Percentiles rank a stretch among this genome's conserved stretches.
phyloP scores from a whole-genome alignment of 2,888 invertebrate genomes.

The Exephanes ischioxanthus region DNA sequence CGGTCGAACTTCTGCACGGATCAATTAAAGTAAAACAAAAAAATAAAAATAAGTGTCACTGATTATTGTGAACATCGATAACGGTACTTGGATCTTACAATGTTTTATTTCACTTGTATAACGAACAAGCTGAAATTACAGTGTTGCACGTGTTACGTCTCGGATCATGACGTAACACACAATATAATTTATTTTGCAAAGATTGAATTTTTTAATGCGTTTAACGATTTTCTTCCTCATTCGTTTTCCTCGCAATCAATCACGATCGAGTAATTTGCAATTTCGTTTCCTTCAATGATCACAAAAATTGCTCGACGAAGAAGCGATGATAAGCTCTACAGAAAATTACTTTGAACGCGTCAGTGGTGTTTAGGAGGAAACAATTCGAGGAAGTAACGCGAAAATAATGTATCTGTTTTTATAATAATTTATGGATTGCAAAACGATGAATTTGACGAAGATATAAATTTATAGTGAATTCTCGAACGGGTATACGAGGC shows the following conservation, averaged over 20 bases:
- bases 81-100: background rate
- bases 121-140: background rate
- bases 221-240: conserved; percentile 1
- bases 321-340: background rate
- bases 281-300: background rate
- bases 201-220: background rate
- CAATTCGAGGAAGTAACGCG: background rate
- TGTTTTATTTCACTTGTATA: background rate
- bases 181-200: background rate
- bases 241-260: conserved; percentile 8
- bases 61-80: background rate
- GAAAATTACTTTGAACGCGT: background rate
- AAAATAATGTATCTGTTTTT: background rate
- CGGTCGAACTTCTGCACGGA: background rate
- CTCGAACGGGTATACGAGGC: background rate
- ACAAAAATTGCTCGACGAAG: background rate
- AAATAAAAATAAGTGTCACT: background rate
- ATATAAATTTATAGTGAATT: background rate
- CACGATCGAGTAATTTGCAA: background rate
- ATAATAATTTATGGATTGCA: background rate
- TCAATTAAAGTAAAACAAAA: background rate
- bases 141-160: no score
- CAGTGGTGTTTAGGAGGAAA: background rate
- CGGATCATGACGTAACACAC: no score
- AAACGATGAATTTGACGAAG: background rate